These are phyloP conservation scores for Acipenser transmontanus DNA, from an alignment of 2,797 vertebrate species.

Conservation along the genomic window DNA sequence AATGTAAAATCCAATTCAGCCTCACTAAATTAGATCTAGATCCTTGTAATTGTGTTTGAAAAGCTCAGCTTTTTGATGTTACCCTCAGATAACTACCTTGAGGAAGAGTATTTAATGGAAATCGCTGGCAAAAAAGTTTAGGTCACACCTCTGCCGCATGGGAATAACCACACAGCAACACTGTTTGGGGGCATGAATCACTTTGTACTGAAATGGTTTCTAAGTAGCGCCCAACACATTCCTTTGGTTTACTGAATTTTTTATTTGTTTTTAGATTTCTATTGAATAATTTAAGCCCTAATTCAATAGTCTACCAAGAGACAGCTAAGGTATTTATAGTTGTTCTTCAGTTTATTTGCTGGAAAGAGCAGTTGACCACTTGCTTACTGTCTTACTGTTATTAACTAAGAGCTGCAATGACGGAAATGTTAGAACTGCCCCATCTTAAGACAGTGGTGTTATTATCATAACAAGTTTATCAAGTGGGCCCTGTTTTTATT, in stretches of 20 bases:
- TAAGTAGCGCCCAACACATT: not conserved
- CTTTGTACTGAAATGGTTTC: constrained; percentile 11
- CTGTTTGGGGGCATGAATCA: not conserved
- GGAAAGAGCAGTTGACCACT: too few species aligned
- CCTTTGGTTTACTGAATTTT: constrained; percentile 22
- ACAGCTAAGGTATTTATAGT: too few species aligned
- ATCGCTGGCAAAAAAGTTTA: constrained; percentile 34
- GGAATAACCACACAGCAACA: constrained; percentile 21
- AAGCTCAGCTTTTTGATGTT: constrained; percentile 1
- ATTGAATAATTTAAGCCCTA: too few species aligned
- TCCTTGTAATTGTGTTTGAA: constrained; percentile 57
- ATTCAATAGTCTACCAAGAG: too few species aligned
- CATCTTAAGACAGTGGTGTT: too few species aligned
- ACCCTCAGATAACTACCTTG: constrained; percentile 30
- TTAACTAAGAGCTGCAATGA: too few species aligned
- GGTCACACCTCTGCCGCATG: constrained; percentile 24
- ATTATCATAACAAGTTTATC: too few species aligned
- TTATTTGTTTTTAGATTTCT: constrained; percentile 7
- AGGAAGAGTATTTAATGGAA: constrained; percentile 47
- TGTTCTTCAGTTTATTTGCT: too few species aligned
- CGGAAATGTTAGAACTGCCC: too few species aligned
- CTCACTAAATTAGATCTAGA: constrained; percentile 63
- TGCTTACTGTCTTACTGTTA: too few species aligned
- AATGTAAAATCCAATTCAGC: constrained; percentile 52
- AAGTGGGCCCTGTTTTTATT: too few species aligned